phyloP scores from a whole-genome alignment of 1,140 invertebrate genomes.

The Magallana ariakensis region DNA sequence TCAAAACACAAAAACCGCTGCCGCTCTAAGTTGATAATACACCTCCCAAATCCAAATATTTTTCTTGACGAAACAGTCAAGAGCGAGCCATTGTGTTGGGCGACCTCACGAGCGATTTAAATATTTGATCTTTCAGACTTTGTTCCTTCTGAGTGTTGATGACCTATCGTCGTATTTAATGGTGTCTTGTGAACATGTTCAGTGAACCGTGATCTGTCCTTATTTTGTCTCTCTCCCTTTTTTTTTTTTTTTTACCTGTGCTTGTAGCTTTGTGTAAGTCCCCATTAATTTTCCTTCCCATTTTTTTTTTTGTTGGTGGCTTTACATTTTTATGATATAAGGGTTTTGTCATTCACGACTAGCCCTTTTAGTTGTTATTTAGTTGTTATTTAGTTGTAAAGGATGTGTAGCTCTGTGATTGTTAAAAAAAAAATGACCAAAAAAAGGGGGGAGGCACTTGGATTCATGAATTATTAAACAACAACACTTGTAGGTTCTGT shows the following conservation, averaged over 20 bases:
- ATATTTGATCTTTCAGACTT: slow-evolving; percentile 17
- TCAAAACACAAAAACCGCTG: neutral
- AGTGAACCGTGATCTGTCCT: neutral
- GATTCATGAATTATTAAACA: too few species aligned
- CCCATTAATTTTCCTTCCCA: neutral
- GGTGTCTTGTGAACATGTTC: neutral
- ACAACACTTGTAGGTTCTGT: too few species aligned
- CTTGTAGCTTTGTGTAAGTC: neutral
- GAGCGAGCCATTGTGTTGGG: slow-evolving; percentile 6
- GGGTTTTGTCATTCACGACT: slow-evolving; percentile 22
- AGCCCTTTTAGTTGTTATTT: neutral
- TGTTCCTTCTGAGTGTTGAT: neutral
- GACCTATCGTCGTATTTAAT: neutral
- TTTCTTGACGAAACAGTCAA: slow-evolving; percentile 36
- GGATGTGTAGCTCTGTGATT: too few species aligned
- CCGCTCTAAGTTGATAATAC: slow-evolving; percentile 32
- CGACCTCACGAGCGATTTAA: slow-evolving; percentile 27
- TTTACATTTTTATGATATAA: slow-evolving; percentile 12
- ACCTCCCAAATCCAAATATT: slow-evolving; percentile 28
- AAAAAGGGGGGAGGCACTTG: too few species aligned
- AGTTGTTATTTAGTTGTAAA: too few species aligned
- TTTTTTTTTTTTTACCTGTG: neutral
- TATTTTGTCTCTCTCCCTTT: neutral
- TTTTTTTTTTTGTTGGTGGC: neutral
- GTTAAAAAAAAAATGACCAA: too few species aligned